Base-by-base conservation (phyloP, 2,888 invertebrate species). In the Eupithecia insigniata region DNA sequence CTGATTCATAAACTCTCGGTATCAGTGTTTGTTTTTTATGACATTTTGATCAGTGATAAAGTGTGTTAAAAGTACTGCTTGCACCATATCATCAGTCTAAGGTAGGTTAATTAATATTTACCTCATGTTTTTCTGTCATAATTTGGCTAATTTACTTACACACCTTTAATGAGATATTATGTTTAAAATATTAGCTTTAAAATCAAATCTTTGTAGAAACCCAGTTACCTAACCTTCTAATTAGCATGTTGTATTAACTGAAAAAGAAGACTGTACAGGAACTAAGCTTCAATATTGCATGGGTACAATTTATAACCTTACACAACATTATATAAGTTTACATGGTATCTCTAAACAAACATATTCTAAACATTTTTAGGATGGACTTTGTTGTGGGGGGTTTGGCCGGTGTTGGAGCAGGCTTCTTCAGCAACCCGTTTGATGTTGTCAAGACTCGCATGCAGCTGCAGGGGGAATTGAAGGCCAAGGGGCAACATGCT, bases 381-480 rank as follows among this genome's bases (percentile, higher is more conserved):
- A 85, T 96, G 95, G 97, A 98, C 87, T 97, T 97, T 89, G 81
- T 95, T n/a, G 94, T 97, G 65, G 98, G 97, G 43, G 97, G 96
- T n/a, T 79, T 95, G 68, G 96, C 96, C 0, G 97, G 97, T 0
- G 96, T 96, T 36, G 96, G 96, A 3, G 97, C 97, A 0, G 97
- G 97, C 12, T 95, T 97, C 84, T 97, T 98, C 84, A 97, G 98
- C 76, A 98, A 98, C 90, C 98, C 98, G 0, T 95, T 98, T 80
- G 98, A 98, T 86, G 98, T 98, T 10, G 90, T 98, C 46, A 98
- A 98, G 94, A 98, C 97, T 22, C 95, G 98, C 0, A 96, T 98
- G 94, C 98, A 98, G 87, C 93, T 98, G 22, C 98, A 98, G 91
- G 96, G 96, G n/a, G 96, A 98, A 89, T 90, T 97, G 18, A 93